Evolutionary conservation across 2,888 invertebrate genomes (phyloP).

Genomic region (Lycaena phlaeas): DNA sequence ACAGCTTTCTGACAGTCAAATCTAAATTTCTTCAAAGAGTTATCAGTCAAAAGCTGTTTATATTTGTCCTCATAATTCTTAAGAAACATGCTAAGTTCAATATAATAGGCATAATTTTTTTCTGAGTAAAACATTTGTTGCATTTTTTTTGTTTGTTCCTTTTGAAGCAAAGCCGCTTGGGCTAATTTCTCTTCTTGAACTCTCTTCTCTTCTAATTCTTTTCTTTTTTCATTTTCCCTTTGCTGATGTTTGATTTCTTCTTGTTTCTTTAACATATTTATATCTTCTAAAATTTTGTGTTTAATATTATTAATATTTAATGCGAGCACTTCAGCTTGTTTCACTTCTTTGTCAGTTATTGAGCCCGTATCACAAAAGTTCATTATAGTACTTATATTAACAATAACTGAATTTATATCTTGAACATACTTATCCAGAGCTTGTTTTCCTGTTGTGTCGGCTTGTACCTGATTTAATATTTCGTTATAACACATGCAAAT

Average conservation of each 20-base stretch:
- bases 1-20: slow-evolving; percentile 90
- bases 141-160: slow-evolving; percentile 26
- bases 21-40: slow-evolving; percentile 80
- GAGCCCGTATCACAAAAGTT: slow-evolving; percentile 51
- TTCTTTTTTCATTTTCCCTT: slow-evolving; percentile 37
- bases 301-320: slow-evolving; percentile 62
- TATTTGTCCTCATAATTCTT: slow-evolving; percentile 73
- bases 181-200: slow-evolving; percentile 28
- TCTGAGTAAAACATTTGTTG: slow-evolving; percentile 61
- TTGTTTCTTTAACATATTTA: slow-evolving; percentile 37
- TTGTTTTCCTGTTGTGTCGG: slow-evolving; percentile 47
- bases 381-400: slow-evolving; percentile 21
- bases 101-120: slow-evolving; percentile 66
- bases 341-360: slow-evolving; percentile 65
- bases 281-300: slow-evolving; percentile 47
- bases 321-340: slow-evolving; percentile 65
- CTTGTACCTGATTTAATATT: slow-evolving; percentile 58
- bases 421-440: slow-evolving; percentile 54
- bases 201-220: slow-evolving; percentile 39
- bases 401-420: slow-evolving; percentile 49
- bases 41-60: slow-evolving; percentile 73
- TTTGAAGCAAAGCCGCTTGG: slow-evolving; percentile 23
- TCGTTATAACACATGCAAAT: slow-evolving; percentile 72
- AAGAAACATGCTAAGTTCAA: slow-evolving; percentile 71
- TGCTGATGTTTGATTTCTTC: slow-evolving; percentile 33